A percentile compares a stretch with the other conserved stretches of the same genome.
These are phyloP conservation scores for Caenorhabditis angaria DNA, from an alignment of 2,888 invertebrate species.

Conservation along the genomic window DNA sequence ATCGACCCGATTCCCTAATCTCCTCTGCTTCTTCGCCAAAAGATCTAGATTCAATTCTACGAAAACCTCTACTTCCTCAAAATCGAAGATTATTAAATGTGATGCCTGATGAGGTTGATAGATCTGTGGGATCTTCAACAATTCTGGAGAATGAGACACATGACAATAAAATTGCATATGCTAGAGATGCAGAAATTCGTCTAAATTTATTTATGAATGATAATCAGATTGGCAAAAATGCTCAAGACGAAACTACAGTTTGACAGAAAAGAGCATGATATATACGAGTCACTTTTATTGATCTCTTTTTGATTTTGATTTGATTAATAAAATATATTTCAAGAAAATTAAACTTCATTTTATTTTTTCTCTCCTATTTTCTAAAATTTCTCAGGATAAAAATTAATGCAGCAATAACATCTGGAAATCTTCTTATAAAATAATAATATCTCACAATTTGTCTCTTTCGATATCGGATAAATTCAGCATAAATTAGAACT, in stretches of 20 bases:
- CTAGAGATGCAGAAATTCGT: constrained; percentile 54
- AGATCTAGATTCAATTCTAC: constrained; percentile 6
- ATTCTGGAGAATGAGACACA: constrained; percentile 52
- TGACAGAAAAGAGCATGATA: constrained; percentile 8
- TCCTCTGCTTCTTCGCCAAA: constrained; percentile 22
- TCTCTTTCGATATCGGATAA: no score
- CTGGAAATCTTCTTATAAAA: no score
- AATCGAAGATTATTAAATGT: constrained; percentile 43
- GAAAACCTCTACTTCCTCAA: constrained; percentile 12
- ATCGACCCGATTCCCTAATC: constrained; percentile 48
- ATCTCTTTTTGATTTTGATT: no score
- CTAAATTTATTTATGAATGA: constrained; percentile 58
- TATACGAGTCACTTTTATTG: constrained; percentile 11
- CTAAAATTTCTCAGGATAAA: no score
- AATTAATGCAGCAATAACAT: no score
- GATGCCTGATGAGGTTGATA: constrained; percentile 56
- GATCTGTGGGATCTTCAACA: constrained; percentile 60
- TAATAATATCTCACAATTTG: no score
- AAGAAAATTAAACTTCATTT: no score
- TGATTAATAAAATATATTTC: no score
- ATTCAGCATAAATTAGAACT: no score
- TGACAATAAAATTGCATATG: constrained; percentile 35
- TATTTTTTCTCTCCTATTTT: no score
- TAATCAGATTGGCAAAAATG: constrained; percentile 11
- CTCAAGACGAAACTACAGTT: constrained; percentile 56